Conservation (phyloP, 2,113 vertebrate genomes). For the Leucosticte australis region DNA sequence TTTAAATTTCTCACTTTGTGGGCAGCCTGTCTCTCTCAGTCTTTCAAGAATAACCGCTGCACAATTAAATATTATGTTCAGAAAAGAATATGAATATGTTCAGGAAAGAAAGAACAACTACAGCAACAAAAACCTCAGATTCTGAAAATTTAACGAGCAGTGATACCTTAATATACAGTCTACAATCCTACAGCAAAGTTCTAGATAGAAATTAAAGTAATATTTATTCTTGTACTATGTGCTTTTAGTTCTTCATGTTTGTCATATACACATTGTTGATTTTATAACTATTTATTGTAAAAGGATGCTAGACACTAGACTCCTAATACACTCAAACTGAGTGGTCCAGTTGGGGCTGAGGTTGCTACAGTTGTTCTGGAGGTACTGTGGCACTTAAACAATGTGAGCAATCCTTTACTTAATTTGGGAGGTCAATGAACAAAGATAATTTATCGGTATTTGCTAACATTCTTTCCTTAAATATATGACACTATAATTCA, state of each 20-base stretch:
- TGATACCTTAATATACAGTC: background rate
- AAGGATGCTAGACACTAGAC: background rate
- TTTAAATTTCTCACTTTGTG: background rate
- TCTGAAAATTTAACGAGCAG: background rate
- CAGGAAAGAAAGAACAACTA: background rate
- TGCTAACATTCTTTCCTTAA: background rate
- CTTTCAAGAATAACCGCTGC: background rate
- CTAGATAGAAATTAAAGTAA: background rate
- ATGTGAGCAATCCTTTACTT: background rate
- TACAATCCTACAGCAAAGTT: background rate
- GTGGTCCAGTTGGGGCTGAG: background rate
- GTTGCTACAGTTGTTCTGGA: background rate
- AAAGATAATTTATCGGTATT: background rate
- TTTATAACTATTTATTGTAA: background rate
- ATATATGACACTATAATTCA: background rate
- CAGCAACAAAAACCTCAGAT: background rate
- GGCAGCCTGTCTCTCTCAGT: background rate
- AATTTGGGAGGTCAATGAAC: background rate
- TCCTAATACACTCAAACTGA: background rate
- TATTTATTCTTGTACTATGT: background rate
- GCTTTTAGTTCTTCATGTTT: background rate
- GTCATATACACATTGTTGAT: background rate
- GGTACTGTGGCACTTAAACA: background rate
- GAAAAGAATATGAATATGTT: background rate
- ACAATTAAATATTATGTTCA: background rate